Evolutionary conservation across 2,113 vertebrate genomes (phyloP), one percentile per base, ranked within the genome.

Genomic region (Eonycteris spelaea): DNA sequence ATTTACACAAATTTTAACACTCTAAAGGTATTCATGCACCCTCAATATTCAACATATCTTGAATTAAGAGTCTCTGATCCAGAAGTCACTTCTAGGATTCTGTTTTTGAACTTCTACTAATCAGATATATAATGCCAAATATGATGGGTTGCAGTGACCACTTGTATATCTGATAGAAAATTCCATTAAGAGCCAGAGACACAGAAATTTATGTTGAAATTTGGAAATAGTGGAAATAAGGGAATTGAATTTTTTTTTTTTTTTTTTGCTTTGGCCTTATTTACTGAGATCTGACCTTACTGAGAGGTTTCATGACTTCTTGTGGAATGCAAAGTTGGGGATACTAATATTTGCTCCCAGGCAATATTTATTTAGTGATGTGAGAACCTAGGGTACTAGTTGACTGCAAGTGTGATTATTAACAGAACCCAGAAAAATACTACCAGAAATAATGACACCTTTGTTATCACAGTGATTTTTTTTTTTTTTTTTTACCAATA

Each of bases 351-450:
- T 98, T 98, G 85, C 96, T 84, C 91, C 84, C 24, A 78, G 97
- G 61, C 79, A 92, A 68, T 97, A 93, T 97, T 98, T 97, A 74
- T 88, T 98, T 90, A 98, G 95, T 88, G 92, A 95, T 97, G 94
- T 97, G 96, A 97, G 97, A 98, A 94, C 88, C 71, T 33, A 35
- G 88, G 80, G 51, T 85, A 61, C 83, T 85, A 68, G 95, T 86
- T 74, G 94, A 91, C 96, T 95, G 19, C 85, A 78, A 63, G 96
- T 97, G 96, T 98, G 97, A 98, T 97, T 90, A 97, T 97, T 97
- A 97, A 98, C 97, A 96, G 90, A 59, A 61, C 84, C 77, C 43
- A 77, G 86, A 61, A 92, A 97, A 96, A 96, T 16, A 79, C 70
- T 61, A 51, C 33, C 63, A 51, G 82, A 89, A 95, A 98, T 95